A percentile compares a stretch with the other conserved stretches of the same genome.
These are phyloP conservation scores for Alsophila aescularia DNA, from an alignment of 2,888 invertebrate species.

Conservation along the genomic window DNA sequence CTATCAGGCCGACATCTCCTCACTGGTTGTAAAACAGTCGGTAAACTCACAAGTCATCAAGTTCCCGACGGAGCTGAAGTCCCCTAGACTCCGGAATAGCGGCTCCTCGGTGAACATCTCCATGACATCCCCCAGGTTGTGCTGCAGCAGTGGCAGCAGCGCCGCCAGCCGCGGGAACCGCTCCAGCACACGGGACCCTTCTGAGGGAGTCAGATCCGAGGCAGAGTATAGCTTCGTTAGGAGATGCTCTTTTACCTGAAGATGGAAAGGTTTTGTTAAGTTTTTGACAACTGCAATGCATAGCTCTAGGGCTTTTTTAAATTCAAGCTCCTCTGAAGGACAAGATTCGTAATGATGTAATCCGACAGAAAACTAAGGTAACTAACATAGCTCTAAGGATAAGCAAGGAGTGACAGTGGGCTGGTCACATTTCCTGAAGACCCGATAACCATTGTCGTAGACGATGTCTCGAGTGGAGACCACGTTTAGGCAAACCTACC, in stretches of 20 bases:
- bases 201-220: slow-evolving; percentile 73
- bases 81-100: slow-evolving; percentile 56
- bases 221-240: slow-evolving; percentile 75
- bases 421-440: too few species aligned
- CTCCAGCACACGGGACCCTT: slow-evolving; percentile 70
- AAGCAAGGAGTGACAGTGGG: too few species aligned
- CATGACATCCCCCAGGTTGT: slow-evolving; percentile 55
- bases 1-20: too few species aligned
- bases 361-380: too few species aligned
- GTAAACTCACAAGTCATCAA: slow-evolving; percentile 60
- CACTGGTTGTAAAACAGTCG: neutral
- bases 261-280: neutral
- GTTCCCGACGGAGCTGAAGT: slow-evolving; percentile 58
- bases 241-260: slow-evolving; percentile 72
- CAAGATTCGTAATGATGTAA: too few species aligned
- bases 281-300: too few species aligned
- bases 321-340: too few species aligned
- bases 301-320: too few species aligned
- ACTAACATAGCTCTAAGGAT: too few species aligned
- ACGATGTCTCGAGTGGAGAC: too few species aligned
- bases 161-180: slow-evolving; percentile 70
- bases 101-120: slow-evolving; percentile 63
- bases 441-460: too few species aligned
- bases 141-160: slow-evolving; percentile 71
- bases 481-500: too few species aligned